Conservation (phyloP, 2,888 invertebrate genomes). For the Xestoiulus laeticollis region DNA sequence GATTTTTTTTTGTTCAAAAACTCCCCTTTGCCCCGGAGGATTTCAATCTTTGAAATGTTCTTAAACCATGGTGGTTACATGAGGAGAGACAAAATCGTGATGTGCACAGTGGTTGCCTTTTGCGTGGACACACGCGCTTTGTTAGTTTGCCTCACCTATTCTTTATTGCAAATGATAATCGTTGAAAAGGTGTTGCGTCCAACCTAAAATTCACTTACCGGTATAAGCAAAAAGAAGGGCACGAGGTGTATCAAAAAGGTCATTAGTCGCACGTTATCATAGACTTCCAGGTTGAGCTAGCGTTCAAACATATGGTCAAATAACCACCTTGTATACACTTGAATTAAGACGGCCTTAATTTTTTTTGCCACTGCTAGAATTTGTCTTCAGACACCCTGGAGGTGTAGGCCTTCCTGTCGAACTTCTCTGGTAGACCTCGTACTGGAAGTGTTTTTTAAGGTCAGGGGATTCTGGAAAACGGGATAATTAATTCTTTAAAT, state of each 20-base stretch:
- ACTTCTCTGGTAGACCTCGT: not conserved
- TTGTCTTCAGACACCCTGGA: not conserved
- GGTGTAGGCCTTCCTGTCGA: constrained; percentile 2
- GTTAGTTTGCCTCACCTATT: not conserved
- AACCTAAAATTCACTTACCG: not conserved
- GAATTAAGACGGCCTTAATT: not conserved
- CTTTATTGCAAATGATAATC: not conserved
- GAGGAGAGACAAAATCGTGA: not conserved
- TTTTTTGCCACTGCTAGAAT: not conserved
- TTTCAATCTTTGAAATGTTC: not conserved
- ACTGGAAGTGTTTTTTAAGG: not conserved
- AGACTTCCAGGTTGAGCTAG: not conserved
- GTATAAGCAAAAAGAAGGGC: not conserved
- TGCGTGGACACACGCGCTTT: not conserved
- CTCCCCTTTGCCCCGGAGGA: not conserved
- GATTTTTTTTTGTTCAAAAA: not conserved
- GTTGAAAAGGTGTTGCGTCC: not conserved
- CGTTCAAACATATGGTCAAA: not conserved
- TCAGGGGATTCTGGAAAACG: not conserved
- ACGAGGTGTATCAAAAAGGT: not conserved
- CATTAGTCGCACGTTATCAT: not conserved
- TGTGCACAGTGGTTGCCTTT: not conserved
- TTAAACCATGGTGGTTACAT: not conserved
- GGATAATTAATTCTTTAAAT: not conserved
- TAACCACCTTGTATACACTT: no score